Evolutionary conservation across 2,888 invertebrate genomes (phyloP).

Genomic region (Oxycera nigricornis): DNA sequence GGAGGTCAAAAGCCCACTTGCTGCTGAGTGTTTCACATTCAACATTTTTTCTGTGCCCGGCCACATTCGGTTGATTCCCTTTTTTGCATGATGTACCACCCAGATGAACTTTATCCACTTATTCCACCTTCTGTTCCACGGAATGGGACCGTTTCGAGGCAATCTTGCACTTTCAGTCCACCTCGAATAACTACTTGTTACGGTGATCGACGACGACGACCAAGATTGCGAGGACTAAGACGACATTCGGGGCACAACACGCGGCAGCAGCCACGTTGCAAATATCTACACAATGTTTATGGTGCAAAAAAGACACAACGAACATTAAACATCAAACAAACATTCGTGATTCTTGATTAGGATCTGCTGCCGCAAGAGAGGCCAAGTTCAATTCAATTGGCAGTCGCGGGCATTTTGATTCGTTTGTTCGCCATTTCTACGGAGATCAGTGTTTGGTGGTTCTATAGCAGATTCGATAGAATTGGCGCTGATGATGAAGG

Average conservation of each 20-base stretch:
- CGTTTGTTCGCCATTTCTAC: slow-evolving; percentile 22
- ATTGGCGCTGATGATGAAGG: no score
- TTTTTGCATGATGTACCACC: no score
- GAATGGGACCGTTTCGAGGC: not conserved
- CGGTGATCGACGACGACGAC: not conserved
- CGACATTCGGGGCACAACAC: not conserved
- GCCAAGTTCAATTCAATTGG: slow-evolving; percentile 61
- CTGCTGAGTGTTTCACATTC: no score
- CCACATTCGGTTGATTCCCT: not conserved
- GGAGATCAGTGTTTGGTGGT: no score
- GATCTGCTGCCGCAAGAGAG: slow-evolving; percentile 54
- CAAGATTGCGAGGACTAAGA: not conserved
- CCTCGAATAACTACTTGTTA: slow-evolving; percentile 6
- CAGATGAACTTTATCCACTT: no score
- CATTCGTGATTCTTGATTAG: slow-evolving; percentile 62
- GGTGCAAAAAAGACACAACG: not conserved
- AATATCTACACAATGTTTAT: slow-evolving; percentile 8
- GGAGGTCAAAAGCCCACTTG: no score
- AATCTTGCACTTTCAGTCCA: slow-evolving; percentile 16
- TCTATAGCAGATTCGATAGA: no score
- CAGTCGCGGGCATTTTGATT: slow-evolving; percentile 47
- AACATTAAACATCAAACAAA: slow-evolving; percentile 54
- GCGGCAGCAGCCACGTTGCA: slow-evolving; percentile 1
- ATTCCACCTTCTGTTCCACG: no score
- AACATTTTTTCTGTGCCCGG: not conserved